Evolutionary conservation across 2,888 invertebrate genomes (phyloP), one percentile per base, ranked within the genome.

Genomic region (Osmoderma eremita): DNA sequence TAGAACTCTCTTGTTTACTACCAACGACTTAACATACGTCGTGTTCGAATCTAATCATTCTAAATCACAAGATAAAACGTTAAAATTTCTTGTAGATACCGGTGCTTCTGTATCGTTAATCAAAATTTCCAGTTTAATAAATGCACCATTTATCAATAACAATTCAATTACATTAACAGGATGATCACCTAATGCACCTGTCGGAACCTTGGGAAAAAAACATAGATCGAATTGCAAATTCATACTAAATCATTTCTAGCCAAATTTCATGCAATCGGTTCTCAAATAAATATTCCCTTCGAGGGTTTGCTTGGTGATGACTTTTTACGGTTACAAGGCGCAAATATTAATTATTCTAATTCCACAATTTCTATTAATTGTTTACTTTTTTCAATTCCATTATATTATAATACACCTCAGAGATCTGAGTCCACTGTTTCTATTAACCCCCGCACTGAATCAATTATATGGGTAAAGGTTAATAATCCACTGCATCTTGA

Each of bases 231-330:
- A 39, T 39, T 39, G 2, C 18, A 15, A 54, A 39, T 18, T 22
- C 15, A 48, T 2, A 18, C n/a, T 17, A 51, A 20, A 13, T 15
- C 8, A 12, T 10, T 39, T 22, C 4, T 20, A 56, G 15, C n/a
- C 15, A 58, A 2, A 49, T 36, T 63, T 58, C 56, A 67, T 39
- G 67, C 42, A 56, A 53, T 64, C 39, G 30, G 41, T 42, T 20
- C 63, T 20, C 49, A 45, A n/a, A 63, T 39, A 38, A 54, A 63
- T 48, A 48, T 63, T 56, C 63, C 56, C 20, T 50, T 56, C 48
- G 54, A 63, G 17, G 53, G 50, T 63, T 20, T 67, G 3, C 36
- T 58, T 1, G 58, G 42, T n/a, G 45, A 61, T 36, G 45, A 61
- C 12, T 61, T 48, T 17, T 13, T 61, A 4, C 45, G 48, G 1